Percentiles rank a stretch among this genome's conserved stretches.
Conservation (phyloP, 2,113 vertebrate species). For the Nothoprocta pentlandii region DNA sequence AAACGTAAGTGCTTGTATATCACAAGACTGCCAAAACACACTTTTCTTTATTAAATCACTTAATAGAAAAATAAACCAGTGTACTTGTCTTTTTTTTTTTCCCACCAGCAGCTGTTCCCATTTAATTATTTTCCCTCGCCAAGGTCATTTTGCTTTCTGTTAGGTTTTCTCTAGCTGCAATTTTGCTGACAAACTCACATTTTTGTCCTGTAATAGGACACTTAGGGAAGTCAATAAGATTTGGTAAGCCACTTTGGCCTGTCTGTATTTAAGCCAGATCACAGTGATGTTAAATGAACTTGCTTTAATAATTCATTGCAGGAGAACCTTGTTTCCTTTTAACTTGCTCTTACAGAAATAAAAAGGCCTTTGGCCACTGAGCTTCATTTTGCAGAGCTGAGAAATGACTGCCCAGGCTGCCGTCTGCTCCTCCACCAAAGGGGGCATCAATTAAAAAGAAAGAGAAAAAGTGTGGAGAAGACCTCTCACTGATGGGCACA, state of each 20-base stretch:
- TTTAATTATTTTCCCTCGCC: neutral
- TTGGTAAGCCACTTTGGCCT: slow-evolving; percentile 45
- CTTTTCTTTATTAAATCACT: neutral
- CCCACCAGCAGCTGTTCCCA: neutral
- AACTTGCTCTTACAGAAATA: neutral
- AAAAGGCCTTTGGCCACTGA: neutral
- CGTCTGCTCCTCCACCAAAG: neutral
- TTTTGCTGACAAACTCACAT: slow-evolving; percentile 32
- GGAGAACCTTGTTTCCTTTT: slow-evolving; percentile 32
- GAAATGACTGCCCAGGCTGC: neutral
- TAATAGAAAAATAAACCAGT: neutral
- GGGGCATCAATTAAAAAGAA: neutral
- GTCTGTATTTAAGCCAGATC: slow-evolving; percentile 7
- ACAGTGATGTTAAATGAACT: slow-evolving; percentile 37
- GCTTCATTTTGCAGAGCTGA: neutral
- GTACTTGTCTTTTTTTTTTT: neutral
- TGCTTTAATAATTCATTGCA: slow-evolving; percentile 41
- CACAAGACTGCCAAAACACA: neutral
- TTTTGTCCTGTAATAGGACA: slow-evolving; percentile 38
- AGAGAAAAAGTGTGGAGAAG: neutral
- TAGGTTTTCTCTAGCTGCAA: neutral
- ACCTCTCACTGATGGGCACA: neutral
- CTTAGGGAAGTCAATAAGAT: slow-evolving; percentile 27
- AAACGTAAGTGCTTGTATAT: neutral
- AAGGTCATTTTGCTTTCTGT: neutral